phyloP scores from a whole-genome alignment of 92 coral and sea anemone species.

The Phenganax stokvisi region DNA sequence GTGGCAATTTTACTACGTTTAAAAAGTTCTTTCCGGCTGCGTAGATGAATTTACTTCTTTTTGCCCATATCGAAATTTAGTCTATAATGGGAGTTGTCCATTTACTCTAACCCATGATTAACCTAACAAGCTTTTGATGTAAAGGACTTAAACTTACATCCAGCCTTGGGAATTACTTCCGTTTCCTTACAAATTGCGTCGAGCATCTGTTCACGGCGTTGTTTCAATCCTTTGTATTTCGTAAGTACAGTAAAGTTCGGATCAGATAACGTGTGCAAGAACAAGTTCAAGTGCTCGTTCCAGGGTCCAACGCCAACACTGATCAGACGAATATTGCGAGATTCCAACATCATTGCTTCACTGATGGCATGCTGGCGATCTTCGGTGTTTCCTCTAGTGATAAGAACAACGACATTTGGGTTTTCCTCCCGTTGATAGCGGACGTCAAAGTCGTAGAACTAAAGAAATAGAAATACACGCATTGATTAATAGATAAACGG shows the following conservation, averaged over 20 bases:
- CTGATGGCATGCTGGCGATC: not conserved
- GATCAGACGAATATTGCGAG: not conserved
- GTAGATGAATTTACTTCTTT: too few relatives aligned
- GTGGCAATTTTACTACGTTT: not conserved
- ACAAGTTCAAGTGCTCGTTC: not conserved
- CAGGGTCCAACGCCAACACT: not conserved
- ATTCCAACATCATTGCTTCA: slow-evolving; percentile 6
- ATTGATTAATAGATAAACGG: too few relatives aligned
- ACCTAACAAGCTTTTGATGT: too few relatives aligned
- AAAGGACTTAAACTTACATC: not conserved
- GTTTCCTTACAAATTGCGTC: slow-evolving; percentile 3
- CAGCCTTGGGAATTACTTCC: not conserved
- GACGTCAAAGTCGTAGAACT: slow-evolving; percentile 25
- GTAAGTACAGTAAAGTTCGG: not conserved
- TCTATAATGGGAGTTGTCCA: not conserved
- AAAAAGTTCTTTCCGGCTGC: not conserved
- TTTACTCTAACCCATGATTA: not conserved
- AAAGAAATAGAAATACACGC: not conserved
- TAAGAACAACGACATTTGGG: slow-evolving; percentile 25
- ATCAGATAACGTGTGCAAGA: not conserved
- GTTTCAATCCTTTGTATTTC: not conserved
- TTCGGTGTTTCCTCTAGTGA: slow-evolving; percentile 12
- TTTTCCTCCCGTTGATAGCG: not conserved
- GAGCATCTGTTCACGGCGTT: not conserved
- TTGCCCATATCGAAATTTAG: too few relatives aligned